Conservation (phyloP, 1,140 invertebrate genomes). For the Diplogasteroides magnus region DNA sequence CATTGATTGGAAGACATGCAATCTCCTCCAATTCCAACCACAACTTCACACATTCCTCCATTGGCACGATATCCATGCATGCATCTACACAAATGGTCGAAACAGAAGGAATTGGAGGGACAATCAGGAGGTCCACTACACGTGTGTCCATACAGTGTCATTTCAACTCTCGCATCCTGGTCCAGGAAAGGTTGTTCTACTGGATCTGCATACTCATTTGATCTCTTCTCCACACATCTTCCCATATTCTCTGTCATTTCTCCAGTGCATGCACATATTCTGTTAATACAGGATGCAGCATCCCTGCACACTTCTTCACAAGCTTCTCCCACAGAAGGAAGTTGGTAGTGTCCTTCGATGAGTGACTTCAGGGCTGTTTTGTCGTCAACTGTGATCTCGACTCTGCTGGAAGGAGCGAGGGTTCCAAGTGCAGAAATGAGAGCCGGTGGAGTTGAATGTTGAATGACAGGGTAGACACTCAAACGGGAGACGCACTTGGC, state of each 20-base stretch:
- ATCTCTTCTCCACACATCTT: not conserved
- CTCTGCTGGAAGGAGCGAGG: slow-evolving; percentile 14
- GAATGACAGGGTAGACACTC: slow-evolving; percentile 31
- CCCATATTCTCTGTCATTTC: not conserved
- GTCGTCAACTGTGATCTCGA: slow-evolving; percentile 22
- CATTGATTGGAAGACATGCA: slow-evolving; percentile 48
- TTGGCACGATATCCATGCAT: slow-evolving; percentile 40
- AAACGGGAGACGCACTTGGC: slow-evolving; percentile 32
- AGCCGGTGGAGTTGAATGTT: slow-evolving; percentile 8
- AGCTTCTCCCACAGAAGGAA: slow-evolving; percentile 25
- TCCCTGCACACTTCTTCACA: slow-evolving; percentile 7
- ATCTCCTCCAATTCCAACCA: slow-evolving; percentile 34
- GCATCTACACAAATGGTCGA: slow-evolving; percentile 37
- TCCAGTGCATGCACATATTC: slow-evolving; percentile 20
- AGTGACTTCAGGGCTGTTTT: slow-evolving; percentile 23
- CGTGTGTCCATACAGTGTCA: slow-evolving; percentile 10
- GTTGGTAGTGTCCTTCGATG: slow-evolving; percentile 10
- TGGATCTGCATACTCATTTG: slow-evolving; percentile 13
- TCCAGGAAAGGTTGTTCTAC: slow-evolving; percentile 26
- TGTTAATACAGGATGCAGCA: slow-evolving; percentile 26
- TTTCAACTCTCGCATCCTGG: slow-evolving; percentile 8
- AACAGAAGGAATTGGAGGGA: slow-evolving; percentile 24
- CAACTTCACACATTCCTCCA: slow-evolving; percentile 35
- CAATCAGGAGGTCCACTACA: slow-evolving; percentile 11
- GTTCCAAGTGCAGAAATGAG: slow-evolving; percentile 1